Base-by-base conservation (phyloP, 2,888 invertebrate genomes). In the Sclerodermus sp. region DNA sequence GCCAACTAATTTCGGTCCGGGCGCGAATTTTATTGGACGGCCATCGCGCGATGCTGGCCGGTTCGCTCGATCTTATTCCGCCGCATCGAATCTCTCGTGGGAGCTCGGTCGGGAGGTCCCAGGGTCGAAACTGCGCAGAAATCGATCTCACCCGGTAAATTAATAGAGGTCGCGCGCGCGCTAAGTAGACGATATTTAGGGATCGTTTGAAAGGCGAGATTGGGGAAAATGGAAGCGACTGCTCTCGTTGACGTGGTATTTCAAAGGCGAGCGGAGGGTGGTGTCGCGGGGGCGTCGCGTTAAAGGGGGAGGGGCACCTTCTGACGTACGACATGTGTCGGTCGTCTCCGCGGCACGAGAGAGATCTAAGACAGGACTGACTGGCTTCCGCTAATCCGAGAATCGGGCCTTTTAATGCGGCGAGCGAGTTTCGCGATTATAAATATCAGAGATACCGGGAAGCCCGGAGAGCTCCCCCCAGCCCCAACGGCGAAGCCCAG, bases 351-450 rank as follows among this genome's bases (percentile, higher is more conserved):
- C 60, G 6, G 15, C 16, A 34, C 34, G 57, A 46, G 66, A 60
- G 67, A 77, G 77, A 77, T 76, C 77, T 73, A 74, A 75, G 71
- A 74, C 62, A 68, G 62, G 64, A 45, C 65, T 66, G 67, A 74
- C 76, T 66, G 67, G 75, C 76, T 78, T 77, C 77, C 77, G 77
- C 74, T 77, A 76, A 77, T 78, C 78, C 77, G 68, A 77, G 78
- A 78, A 77, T 77, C 77, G 73, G 68, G 73, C 67, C 75, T 76
- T 78, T 78, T 76, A 78, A 78, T 78, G 74, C 76, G 57, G 57
- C 67, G 60, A 63, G 67, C 64, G 62, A 64, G 68, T 74, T 75
- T 74, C 71, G 74, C 76, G 77, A 78, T 77, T 78, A 78, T 78
- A 78, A 77, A 78, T 78, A 78, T 77, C 77, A 74, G 68, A 68